Conservation (phyloP, 2,797 vertebrate species). For the Fringilla coelebs region DNA sequence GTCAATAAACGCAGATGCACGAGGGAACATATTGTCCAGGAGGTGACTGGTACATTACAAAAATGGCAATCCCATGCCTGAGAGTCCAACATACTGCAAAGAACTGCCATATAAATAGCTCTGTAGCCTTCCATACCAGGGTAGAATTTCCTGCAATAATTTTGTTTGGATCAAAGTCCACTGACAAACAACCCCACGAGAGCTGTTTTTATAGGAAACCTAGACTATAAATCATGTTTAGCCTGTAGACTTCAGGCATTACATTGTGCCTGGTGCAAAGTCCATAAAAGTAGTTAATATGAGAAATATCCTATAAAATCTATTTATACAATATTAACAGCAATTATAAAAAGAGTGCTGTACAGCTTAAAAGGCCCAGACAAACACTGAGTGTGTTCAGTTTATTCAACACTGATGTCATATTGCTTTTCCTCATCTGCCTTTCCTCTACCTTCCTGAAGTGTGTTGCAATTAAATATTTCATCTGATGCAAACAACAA, state of each 20-base stretch:
- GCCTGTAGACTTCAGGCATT: not conserved
- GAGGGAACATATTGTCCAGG: not conserved
- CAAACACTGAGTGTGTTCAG: not conserved
- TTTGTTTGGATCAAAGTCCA: constrained; percentile 23
- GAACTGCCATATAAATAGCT: constrained; percentile 46
- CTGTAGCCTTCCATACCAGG: not conserved
- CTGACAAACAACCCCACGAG: not conserved
- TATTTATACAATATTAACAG: constrained; percentile 28
- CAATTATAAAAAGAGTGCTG: not conserved
- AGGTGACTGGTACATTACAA: not conserved
- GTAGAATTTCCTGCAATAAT: constrained; percentile 47
- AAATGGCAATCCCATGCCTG: not conserved
- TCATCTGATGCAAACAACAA: not conserved
- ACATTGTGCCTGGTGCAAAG: not conserved
- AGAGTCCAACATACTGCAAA: constrained; percentile 5
- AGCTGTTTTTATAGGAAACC: constrained; percentile 34
- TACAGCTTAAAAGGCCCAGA: not conserved
- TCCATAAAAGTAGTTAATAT: not conserved
- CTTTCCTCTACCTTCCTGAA: not conserved
- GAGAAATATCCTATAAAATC: constrained; percentile 23
- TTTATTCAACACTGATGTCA: not conserved
- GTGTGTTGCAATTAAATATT: not conserved
- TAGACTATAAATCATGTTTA: constrained; percentile 6
- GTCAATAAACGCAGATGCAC: not conserved
- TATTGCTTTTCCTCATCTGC: not conserved